These are phyloP conservation scores for Athetis lepigone DNA, from an alignment of 2,888 invertebrate species.

Conservation along the genomic window DNA sequence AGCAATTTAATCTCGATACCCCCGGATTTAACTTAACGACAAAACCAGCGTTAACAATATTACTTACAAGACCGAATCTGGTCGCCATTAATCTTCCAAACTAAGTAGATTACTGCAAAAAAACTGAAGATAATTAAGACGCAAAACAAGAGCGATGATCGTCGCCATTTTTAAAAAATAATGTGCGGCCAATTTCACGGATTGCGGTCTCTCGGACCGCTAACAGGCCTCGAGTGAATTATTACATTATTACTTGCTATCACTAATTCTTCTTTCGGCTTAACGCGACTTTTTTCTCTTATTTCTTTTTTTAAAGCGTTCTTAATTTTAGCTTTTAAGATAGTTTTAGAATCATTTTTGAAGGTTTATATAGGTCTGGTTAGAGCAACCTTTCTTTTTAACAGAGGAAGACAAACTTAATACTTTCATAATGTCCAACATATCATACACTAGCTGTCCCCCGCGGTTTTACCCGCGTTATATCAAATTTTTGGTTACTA, in stretches of 20 bases:
- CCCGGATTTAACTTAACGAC: not conserved
- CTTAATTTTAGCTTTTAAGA: too few relatives aligned
- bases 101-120: conserved; percentile 25
- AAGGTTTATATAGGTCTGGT: too few relatives aligned
- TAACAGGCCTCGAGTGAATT: conserved; percentile 82
- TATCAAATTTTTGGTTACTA: too few relatives aligned
- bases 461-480: too few relatives aligned
- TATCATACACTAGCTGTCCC: too few relatives aligned
- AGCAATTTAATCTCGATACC: too few relatives aligned
- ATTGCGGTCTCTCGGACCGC: conserved; percentile 72
- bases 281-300: conserved; percentile 57
- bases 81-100: conserved; percentile 31
- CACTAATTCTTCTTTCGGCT: conserved; percentile 69
- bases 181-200: conserved; percentile 86
- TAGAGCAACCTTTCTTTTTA: too few relatives aligned
- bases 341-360: too few relatives aligned
- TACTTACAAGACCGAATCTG: conserved; percentile 17
- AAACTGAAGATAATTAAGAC: conserved; percentile 68
- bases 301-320: conserved; percentile 15
- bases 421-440: too few relatives aligned
- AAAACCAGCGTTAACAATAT: conserved; percentile 21
- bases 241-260: conserved; percentile 80
- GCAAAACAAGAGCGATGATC: conserved; percentile 72
- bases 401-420: too few relatives aligned
- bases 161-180: conserved; percentile 81